Percentiles rank a stretch among this genome's conserved stretches.
These are phyloP conservation scores for Macrobrachium nipponense DNA, from an alignment of 1,140 invertebrate genomes.

Conservation along the genomic window DNA sequence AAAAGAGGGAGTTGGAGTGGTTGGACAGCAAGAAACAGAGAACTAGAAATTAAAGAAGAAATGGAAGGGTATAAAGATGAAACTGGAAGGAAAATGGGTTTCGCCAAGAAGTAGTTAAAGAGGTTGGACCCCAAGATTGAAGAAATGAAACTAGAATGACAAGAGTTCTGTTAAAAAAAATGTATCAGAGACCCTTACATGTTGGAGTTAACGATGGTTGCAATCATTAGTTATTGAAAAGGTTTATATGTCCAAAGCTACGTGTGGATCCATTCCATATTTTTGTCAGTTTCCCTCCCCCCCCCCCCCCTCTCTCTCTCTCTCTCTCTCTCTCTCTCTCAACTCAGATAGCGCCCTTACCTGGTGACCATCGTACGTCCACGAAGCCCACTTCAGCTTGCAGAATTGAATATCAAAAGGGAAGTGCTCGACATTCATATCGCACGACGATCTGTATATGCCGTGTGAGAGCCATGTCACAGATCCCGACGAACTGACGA, in stretches of 20 bases:
- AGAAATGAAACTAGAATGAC: not conserved
- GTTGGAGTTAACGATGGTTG: not conserved
- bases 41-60: not conserved
- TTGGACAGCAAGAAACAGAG: not conserved
- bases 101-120: too few species aligned
- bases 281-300: not conserved
- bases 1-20: too few species aligned
- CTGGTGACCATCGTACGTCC: slow-evolving; percentile 96
- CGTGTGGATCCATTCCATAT: not conserved
- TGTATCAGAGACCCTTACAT: not conserved
- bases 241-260: not conserved
- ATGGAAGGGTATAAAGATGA: too few species aligned
- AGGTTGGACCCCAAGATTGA: too few species aligned
- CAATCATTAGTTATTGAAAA: not conserved
- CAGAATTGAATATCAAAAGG: slow-evolving; percentile 94
- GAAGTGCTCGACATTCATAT: slow-evolving; percentile 94
- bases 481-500: slow-evolving; percentile 79
- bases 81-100: too few species aligned
- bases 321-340: not conserved
- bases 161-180: not conserved
- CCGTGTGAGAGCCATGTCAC: slow-evolving; percentile 81
- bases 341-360: slow-evolving; percentile 70
- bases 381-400: slow-evolving; percentile 94
- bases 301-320: not conserved
- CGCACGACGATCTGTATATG: slow-evolving; percentile 87